A percentile compares a stretch with the other conserved stretches of the same genome.
These are phyloP conservation scores for Pachycephus smyrnensis DNA, from an alignment of 2,888 invertebrate species.

Conservation along the genomic window DNA sequence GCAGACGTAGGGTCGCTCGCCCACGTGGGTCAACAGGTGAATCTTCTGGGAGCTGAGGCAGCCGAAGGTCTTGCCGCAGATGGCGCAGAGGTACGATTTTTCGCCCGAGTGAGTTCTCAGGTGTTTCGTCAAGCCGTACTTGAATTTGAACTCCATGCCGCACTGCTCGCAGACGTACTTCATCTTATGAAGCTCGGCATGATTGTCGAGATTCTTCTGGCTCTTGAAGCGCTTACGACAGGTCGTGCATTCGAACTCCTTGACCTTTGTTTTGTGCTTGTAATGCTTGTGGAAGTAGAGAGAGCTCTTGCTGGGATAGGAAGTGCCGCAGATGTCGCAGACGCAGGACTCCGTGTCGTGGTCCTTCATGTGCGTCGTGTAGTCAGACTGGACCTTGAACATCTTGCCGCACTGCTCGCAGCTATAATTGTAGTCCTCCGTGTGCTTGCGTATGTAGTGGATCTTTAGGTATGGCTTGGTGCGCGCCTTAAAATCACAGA, in stretches of 20 bases:
- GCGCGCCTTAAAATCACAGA: conserved; percentile 57
- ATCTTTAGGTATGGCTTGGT: conserved; percentile 58
- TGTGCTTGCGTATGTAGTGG: conserved; percentile 58
- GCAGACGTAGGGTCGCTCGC: conserved; percentile 58
- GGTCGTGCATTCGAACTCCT: conserved; percentile 52
- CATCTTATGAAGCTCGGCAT: conserved; percentile 54
- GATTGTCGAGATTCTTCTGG: conserved; percentile 55
- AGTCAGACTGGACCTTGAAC: conserved; percentile 70
- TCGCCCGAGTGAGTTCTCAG: conserved; percentile 55
- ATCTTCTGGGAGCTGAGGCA: conserved; percentile 58
- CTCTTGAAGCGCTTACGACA: conserved; percentile 58
- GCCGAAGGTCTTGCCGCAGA: conserved; percentile 58
- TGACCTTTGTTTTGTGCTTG: conserved; percentile 56
- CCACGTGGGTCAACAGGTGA: conserved; percentile 54
- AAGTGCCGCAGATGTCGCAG: conserved; percentile 59
- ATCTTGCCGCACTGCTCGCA: conserved; percentile 70
- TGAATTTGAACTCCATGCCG: conserved; percentile 59
- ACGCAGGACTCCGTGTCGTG: conserved; percentile 58
- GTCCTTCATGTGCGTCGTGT: conserved; percentile 67
- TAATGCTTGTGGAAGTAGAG: conserved; percentile 60
- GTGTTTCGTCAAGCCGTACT: conserved; percentile 58
- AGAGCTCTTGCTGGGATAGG: conserved; percentile 56
- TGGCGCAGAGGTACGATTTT: conserved; percentile 56
- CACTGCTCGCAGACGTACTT: conserved; percentile 61
- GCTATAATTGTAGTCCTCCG: conserved; percentile 67